phyloP scores from a whole-genome alignment of 2,797 vertebrate genomes.

The Calcarius lapponicus region DNA sequence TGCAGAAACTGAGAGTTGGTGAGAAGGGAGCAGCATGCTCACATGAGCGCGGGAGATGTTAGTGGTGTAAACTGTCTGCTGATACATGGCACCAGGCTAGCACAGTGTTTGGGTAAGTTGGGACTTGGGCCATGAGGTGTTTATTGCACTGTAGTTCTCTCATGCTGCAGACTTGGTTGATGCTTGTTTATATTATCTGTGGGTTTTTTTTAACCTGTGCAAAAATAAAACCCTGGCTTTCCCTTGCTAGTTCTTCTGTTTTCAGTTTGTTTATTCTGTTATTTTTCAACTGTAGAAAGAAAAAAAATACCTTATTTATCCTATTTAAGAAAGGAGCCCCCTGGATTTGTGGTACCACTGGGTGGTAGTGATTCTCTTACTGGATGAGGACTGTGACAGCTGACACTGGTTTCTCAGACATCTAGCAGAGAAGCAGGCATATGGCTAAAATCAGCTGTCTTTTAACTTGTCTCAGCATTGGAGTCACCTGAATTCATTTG shows the following conservation, averaged over 20 bases:
- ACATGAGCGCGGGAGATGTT: not conserved
- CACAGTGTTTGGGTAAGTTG: not conserved
- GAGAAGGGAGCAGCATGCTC: not conserved
- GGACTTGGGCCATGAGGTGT: not conserved
- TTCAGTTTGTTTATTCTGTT: not conserved
- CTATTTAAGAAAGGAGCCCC: not conserved
- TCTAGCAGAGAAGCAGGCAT: not conserved
- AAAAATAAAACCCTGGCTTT: not conserved
- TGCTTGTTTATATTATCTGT: not conserved
- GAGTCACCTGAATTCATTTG: not conserved
- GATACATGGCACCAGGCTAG: not conserved
- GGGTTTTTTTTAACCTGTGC: not conserved
- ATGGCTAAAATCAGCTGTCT: not conserved
- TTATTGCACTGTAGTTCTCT: not conserved
- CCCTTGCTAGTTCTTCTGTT: not conserved
- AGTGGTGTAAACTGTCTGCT: not conserved
- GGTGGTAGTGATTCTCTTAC: not conserved
- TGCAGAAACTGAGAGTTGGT: not conserved
- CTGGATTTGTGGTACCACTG: not conserved
- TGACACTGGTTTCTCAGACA: not conserved
- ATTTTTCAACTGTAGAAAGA: not conserved
- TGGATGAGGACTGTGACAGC: not conserved
- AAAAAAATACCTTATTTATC: not conserved
- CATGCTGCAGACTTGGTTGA: not conserved
- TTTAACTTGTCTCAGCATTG: not conserved